Percentiles rank a stretch among this genome's conserved stretches.
These are phyloP conservation scores for Apis florea DNA, from an alignment of 1,140 invertebrate species.

Conservation along the genomic window DNA sequence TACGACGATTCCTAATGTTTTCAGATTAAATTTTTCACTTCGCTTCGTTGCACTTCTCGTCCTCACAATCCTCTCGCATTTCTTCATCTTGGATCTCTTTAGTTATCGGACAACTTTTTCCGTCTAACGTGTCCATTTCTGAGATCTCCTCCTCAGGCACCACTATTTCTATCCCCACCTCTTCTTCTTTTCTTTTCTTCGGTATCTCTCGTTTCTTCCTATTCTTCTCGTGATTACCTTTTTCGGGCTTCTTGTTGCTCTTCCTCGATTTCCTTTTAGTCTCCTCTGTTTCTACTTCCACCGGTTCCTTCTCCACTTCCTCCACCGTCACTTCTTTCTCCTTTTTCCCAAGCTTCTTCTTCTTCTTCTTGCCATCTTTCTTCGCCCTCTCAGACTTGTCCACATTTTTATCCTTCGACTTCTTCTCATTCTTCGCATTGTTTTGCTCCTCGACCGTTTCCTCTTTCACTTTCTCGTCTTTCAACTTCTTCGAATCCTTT, in stretches of 20 bases:
- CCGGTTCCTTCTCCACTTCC: background rate
- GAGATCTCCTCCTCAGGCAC: background rate
- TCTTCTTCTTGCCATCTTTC: constrained; percentile 45
- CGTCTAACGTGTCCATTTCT: background rate
- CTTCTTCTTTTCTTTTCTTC: constrained; percentile 6
- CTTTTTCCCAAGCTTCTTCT: constrained; percentile 36
- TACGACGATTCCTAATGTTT: background rate
- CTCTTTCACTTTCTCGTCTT: constrained; percentile 35
- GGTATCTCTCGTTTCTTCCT: constrained; percentile 29
- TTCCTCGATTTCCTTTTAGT: constrained; percentile 7
- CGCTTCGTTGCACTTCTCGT: constrained; percentile 5
- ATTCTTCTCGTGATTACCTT: background rate
- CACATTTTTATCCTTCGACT: constrained; percentile 9
- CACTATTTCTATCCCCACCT: constrained; percentile 9
- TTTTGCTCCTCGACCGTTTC: constrained; percentile 33
- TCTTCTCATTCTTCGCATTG: background rate
- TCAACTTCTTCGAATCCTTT: constrained; percentile 34
- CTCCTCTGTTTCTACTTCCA: background rate
- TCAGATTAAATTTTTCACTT: background rate
- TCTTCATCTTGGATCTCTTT: background rate
- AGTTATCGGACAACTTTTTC: background rate
- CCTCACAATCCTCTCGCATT: background rate
- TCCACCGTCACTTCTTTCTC: background rate
- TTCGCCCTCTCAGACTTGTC: constrained; percentile 1
- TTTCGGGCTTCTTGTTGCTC: constrained; percentile 7